phyloP scores from a whole-genome alignment of 2,888 invertebrate species.

The Bruchidius siliquastri region DNA sequence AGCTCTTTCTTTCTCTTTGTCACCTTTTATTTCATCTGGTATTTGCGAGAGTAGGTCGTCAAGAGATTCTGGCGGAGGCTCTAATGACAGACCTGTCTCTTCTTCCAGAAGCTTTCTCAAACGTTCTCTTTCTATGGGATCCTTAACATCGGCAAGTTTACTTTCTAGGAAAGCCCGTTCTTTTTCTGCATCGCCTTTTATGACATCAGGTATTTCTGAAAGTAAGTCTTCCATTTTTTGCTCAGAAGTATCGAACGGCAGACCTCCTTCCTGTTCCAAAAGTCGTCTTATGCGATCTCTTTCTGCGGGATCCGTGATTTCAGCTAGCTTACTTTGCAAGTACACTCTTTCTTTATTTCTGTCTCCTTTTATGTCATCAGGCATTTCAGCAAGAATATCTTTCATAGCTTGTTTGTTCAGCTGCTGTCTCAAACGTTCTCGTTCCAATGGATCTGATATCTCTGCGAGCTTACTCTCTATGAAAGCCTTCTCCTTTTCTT shows the following conservation, averaged over 20 bases:
- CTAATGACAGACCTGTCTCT: background rate
- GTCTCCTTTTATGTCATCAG: background rate
- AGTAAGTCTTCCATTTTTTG: background rate
- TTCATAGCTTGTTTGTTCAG: background rate
- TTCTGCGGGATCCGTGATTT: background rate
- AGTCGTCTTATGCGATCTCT: background rate
- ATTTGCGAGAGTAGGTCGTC: background rate
- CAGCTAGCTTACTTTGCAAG: background rate
- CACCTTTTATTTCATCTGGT: background rate
- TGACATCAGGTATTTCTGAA: background rate
- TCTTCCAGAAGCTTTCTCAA: background rate
- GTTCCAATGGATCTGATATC: background rate
- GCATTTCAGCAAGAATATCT: background rate
- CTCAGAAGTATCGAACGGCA: background rate
- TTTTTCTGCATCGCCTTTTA: background rate
- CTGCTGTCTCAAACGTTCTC: background rate
- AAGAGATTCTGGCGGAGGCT: background rate
- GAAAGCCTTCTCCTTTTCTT: background rate
- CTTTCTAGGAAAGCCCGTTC: background rate
- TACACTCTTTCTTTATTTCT: background rate
- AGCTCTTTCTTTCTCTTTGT: background rate
- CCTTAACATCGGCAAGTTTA: background rate
- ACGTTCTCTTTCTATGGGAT: background rate
- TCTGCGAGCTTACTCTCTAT: background rate
- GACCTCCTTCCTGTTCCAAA: background rate